Evolutionary conservation across 2,888 invertebrate species (phyloP).

Genomic region (Hydroisotoma schaefferi): DNA sequence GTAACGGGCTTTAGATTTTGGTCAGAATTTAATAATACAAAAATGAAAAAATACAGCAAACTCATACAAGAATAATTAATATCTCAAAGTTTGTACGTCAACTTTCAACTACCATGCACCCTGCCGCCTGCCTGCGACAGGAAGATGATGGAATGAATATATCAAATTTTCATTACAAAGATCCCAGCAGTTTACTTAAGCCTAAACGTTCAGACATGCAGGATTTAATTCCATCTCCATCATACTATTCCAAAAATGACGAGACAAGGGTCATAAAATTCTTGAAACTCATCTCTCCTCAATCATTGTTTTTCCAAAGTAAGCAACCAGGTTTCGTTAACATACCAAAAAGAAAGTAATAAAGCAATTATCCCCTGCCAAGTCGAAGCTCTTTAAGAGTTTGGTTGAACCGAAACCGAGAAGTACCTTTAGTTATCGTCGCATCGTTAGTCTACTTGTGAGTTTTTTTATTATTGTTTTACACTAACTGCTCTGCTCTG

Average conservation of each 20-base stretch:
- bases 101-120: slow-evolving; percentile 2
- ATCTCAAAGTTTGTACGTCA: slow-evolving; percentile 13
- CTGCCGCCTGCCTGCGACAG: background rate
- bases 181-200: background rate
- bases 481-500: too few relatives aligned
- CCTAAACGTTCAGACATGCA: too few relatives aligned
- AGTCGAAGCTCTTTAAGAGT: too few relatives aligned
- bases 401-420: too few relatives aligned
- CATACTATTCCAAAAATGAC: slow-evolving; percentile 9
- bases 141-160: background rate
- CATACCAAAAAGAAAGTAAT: slow-evolving; percentile 14
- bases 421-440: background rate
- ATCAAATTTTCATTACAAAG: background rate
- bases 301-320: slow-evolving; percentile 2
- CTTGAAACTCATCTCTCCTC: slow-evolving; percentile 14
- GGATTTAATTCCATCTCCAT: background rate
- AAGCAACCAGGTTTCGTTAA: background rate
- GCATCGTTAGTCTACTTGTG: background rate
- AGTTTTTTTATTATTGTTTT: background rate
- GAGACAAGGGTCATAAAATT: slow-evolving; percentile 15
- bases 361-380: slow-evolving; percentile 17
- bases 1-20: too few relatives aligned
- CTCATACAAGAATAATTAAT: slow-evolving; percentile 17
- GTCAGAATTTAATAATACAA: too few relatives aligned
- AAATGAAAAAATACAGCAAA: slow-evolving; percentile 13